phyloP scores from a whole-genome alignment of 2,113 vertebrate species.

The Arvicanthis niloticus region DNA sequence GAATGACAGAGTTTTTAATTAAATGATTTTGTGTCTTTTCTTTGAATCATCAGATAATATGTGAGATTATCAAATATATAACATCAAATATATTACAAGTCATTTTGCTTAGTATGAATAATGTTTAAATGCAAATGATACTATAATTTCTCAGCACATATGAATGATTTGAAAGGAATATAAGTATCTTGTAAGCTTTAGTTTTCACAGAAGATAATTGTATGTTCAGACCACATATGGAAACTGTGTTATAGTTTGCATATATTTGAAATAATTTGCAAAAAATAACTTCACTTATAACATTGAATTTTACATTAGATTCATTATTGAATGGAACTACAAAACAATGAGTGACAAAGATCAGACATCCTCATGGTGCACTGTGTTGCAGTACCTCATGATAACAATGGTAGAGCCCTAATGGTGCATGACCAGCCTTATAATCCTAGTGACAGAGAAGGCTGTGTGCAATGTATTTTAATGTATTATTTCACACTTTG shows the following conservation, averaged over 20 bases:
- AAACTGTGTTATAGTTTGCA: neutral
- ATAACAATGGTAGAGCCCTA: neutral
- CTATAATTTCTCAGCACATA: neutral
- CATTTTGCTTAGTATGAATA: neutral
- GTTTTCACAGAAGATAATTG: neutral
- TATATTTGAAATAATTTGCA: neutral
- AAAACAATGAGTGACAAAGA: neutral
- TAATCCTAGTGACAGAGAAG: neutral
- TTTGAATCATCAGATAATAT: neutral
- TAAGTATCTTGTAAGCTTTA: neutral
- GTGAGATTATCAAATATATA: constrained; percentile 15
- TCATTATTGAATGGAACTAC: neutral
- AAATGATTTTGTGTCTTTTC: neutral
- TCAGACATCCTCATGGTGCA: neutral
- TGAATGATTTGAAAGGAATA: neutral
- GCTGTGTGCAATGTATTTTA: neutral
- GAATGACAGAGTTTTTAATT: neutral
- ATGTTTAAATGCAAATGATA: neutral
- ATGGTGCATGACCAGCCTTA: neutral
- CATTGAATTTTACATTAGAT: neutral
- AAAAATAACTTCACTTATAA: constrained; percentile 8
- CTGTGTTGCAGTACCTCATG: neutral
- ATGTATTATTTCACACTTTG: neutral
- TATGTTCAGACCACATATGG: neutral
- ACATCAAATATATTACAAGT: neutral